Evolutionary conservation across 2,888 invertebrate genomes (phyloP).

Genomic region (Leptinotarsa tumamoca): DNA sequence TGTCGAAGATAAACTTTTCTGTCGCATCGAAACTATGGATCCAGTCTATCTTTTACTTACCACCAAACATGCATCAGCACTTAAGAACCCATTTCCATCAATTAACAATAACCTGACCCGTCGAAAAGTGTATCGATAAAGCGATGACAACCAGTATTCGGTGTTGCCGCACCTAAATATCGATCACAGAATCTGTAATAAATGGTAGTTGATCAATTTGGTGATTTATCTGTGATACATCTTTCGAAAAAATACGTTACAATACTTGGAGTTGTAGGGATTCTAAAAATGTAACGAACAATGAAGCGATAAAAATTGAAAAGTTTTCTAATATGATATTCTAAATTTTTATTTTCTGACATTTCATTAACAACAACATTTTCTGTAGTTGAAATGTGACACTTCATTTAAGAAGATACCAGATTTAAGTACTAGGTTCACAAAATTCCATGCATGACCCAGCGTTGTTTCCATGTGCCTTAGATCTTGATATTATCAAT

Average conservation of each 20-base stretch:
- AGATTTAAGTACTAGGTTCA: no score
- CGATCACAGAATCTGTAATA: neutral
- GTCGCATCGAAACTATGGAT: conserved; percentile 33
- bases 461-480: no score
- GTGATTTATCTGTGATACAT: neutral
- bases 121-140: conserved; percentile 28
- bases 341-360: neutral
- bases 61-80: conserved; percentile 48
- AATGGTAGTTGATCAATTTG: neutral
- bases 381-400: no score
- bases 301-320: neutral
- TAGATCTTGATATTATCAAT: no score
- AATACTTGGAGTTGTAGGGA: no score
- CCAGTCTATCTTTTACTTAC: conserved; percentile 36
- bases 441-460: no score
- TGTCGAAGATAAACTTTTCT: conserved; percentile 8
- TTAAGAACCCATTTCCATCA: conserved; percentile 49
- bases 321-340: neutral
- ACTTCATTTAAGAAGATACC: no score
- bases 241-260: neutral
- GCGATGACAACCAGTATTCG: conserved; percentile 20
- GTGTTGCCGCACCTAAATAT: conserved; percentile 12
- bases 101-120: conserved; percentile 38
- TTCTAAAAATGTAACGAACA: neutral
- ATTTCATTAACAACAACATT: neutral